These are phyloP conservation scores for Pristiophorus japonicus DNA, from an alignment of 2,113 vertebrate genomes.

Conservation along the genomic window DNA sequence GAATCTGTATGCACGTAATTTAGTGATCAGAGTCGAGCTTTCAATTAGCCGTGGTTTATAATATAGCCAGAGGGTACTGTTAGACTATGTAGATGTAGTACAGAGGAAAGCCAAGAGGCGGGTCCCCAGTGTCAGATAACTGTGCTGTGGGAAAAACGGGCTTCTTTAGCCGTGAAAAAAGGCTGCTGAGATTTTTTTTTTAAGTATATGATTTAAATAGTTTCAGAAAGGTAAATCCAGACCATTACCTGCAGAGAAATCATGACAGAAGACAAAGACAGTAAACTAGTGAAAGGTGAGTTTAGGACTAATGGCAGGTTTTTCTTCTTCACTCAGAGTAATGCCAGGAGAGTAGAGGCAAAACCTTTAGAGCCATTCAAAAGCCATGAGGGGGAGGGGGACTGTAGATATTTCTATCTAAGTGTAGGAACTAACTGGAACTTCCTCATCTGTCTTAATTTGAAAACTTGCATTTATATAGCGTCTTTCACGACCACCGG, in stretches of 20 bases:
- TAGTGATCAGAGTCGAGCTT: background rate
- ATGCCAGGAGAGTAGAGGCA: background rate
- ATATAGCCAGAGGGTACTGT: background rate
- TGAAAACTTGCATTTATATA: too few relatives aligned
- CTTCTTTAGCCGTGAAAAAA: background rate
- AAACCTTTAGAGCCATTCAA: background rate
- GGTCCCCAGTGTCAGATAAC: background rate
- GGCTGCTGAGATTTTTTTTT: background rate
- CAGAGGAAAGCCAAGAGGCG: background rate
- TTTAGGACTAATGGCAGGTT: background rate
- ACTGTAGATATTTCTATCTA: background rate
- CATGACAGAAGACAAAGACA: background rate
- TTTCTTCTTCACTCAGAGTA: background rate
- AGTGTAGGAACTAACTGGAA: background rate
- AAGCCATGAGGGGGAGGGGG: background rate
- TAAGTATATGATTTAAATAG: background rate
- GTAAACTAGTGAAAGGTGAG: background rate
- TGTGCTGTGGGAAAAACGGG: background rate
- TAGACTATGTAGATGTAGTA: background rate
- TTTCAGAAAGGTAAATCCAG: background rate
- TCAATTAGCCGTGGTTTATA: background rate
- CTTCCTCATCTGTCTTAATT: background rate
- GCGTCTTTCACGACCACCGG: too few relatives aligned
- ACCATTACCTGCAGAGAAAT: background rate
- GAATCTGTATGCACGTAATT: background rate